Percentiles rank a stretch among this genome's conserved stretches.
phyloP scores from a whole-genome alignment of 2,113 vertebrate genomes.

The Ammodytes marinus region DNA sequence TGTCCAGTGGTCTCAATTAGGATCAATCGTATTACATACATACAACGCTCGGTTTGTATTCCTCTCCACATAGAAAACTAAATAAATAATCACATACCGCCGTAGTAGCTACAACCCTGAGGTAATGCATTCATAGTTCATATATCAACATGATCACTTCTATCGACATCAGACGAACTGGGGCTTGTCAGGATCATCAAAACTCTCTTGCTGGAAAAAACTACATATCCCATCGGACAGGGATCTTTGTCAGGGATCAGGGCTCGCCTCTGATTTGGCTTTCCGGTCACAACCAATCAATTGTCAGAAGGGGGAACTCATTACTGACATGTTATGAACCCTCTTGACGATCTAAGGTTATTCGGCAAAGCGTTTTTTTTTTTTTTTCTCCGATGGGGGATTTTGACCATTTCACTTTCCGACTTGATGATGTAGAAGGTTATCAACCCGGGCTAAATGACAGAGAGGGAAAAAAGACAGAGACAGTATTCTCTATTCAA shows the following conservation, averaged over 20 bases:
- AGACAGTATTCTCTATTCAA: not conserved
- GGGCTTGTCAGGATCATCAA: slow-evolving; percentile 49
- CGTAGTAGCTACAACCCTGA: not conserved
- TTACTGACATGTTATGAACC: slow-evolving; percentile 11
- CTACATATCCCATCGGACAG: slow-evolving; percentile 39
- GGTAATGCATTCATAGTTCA: slow-evolving; percentile 49
- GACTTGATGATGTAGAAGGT: not conserved
- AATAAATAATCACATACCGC: not conserved
- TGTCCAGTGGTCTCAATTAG: too few relatives aligned
- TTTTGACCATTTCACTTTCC: not conserved
- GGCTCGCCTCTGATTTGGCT: slow-evolving; percentile 32
- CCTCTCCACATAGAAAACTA: not conserved
- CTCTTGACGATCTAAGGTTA: not conserved
- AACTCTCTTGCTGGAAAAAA: slow-evolving; percentile 24
- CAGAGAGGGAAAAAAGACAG: too few relatives aligned
- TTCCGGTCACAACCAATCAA: slow-evolving; percentile 8
- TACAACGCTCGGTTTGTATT: not conserved
- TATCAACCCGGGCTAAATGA: too few relatives aligned
- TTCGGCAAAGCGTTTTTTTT: not conserved
- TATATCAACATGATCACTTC: slow-evolving; percentile 9
- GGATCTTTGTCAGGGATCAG: slow-evolving; percentile 45
- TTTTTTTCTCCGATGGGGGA: not conserved
- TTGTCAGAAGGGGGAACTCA: slow-evolving; percentile 8
- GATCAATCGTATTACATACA: too few relatives aligned
- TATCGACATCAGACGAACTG: not conserved